These are phyloP conservation scores for Rhagoletis pomonella DNA, from an alignment of 1,140 invertebrate species.

Conservation along the genomic window DNA sequence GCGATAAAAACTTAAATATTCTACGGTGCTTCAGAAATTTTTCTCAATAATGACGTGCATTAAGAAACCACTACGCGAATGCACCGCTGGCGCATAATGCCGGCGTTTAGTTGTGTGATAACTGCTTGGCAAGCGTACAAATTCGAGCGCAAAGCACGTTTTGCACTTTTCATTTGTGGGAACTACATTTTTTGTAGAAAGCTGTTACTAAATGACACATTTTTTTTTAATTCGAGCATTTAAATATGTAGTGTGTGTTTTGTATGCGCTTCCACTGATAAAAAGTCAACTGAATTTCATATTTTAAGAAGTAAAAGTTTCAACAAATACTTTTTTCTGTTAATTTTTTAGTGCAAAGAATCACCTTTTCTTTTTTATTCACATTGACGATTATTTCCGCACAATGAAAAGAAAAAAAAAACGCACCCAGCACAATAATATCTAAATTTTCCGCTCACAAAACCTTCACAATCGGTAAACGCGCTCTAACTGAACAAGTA, in stretches of 20 bases:
- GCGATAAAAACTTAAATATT: background rate
- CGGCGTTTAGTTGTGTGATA: background rate
- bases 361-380: background rate
- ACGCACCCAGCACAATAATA: background rate
- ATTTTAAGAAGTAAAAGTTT: too few species aligned
- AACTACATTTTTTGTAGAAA: background rate
- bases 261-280: background rate
- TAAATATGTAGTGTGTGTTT: background rate
- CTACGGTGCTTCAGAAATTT: background rate
- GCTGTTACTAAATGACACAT: background rate
- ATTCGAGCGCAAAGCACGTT: background rate
- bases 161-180: background rate
- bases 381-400: background rate
- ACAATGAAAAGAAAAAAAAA: background rate
- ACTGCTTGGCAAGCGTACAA: background rate
- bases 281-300: too few species aligned
- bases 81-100: background rate
- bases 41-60: background rate
- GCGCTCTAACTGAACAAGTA: constrained; percentile 20
- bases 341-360: too few species aligned
- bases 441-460: background rate
- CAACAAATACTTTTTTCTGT: too few species aligned
- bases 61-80: background rate
- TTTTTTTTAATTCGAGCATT: background rate
- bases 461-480: background rate